phyloP scores from a whole-genome alignment of 2,797 vertebrate genomes.

The Enteromius treurensis region DNA sequence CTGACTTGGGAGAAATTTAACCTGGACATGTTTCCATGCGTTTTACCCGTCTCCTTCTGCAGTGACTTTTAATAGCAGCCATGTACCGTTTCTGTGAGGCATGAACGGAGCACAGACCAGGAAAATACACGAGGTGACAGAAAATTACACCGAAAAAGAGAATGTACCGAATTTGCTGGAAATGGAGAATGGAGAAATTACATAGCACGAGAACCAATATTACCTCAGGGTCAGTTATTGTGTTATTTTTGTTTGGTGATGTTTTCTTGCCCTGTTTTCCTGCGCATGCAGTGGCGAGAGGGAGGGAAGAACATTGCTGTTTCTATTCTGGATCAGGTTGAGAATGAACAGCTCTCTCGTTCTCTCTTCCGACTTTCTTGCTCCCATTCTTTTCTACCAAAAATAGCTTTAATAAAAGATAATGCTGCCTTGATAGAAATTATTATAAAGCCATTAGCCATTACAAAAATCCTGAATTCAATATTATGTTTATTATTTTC shows the following conservation, averaged over 20 bases:
- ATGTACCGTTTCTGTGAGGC: background rate
- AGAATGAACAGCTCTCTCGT: slow-evolving; percentile 15
- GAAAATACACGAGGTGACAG: slow-evolving; percentile 17
- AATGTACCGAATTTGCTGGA: background rate
- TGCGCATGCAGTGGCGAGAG: background rate
- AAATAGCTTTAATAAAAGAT: slow-evolving; percentile 30
- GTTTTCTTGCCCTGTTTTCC: slow-evolving; percentile 30
- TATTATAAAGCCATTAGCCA: background rate
- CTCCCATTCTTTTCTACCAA: background rate
- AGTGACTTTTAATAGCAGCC: background rate
- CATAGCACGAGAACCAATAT: background rate
- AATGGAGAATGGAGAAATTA: slow-evolving; percentile 22
- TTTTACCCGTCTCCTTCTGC: background rate
- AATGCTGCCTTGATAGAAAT: background rate
- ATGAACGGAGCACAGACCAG: background rate
- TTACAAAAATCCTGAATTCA: background rate
- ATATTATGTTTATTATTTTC: background rate
- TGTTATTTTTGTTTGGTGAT: slow-evolving; percentile 28
- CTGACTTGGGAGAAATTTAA: no score
- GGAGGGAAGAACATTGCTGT: slow-evolving; percentile 5
- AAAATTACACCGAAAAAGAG: slow-evolving; percentile 25
- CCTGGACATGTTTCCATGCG: no score
- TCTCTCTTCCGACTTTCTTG: background rate
- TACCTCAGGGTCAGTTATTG: slow-evolving; percentile 29
- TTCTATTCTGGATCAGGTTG: slow-evolving; percentile 32